Percentiles rank a stretch among this genome's conserved stretches.
phyloP scores from a whole-genome alignment of 2,797 vertebrate genomes.

The Nannoperca obscura region DNA sequence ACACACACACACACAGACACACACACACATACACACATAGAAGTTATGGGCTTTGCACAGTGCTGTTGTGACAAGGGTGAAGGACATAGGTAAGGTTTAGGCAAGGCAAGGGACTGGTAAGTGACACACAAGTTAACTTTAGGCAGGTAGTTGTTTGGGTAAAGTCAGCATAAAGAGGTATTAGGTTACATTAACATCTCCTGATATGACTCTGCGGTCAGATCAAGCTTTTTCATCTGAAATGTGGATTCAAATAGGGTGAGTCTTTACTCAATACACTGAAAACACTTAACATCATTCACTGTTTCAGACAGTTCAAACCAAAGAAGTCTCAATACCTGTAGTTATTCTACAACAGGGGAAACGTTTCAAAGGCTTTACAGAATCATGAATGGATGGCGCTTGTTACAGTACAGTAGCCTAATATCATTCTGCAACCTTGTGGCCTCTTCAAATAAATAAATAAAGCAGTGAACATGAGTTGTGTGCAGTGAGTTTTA shows the following conservation, averaged over 20 bases:
- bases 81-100: conserved; percentile 13
- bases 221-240: not conserved
- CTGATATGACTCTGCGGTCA: not conserved
- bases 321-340: not conserved
- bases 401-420: not conserved
- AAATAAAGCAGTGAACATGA: not conserved
- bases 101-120: not conserved
- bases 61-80: conserved; percentile 11
- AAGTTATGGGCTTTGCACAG: conserved; percentile 7
- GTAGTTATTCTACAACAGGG: not conserved
- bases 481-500: not conserved
- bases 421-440: not conserved
- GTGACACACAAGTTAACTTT: not conserved
- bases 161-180: not conserved
- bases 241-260: not conserved
- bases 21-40: conserved; percentile 9
- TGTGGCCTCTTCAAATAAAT: not conserved
- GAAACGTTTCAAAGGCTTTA: not conserved
- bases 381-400: not conserved
- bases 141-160: not conserved
- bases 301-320: not conserved
- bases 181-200: not conserved
- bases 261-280: not conserved
- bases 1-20: conserved; percentile 36
- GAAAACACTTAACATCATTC: not conserved